Evolutionary conservation across 2,113 vertebrate genomes (phyloP).

Genomic region (Centropus unirufus): DNA sequence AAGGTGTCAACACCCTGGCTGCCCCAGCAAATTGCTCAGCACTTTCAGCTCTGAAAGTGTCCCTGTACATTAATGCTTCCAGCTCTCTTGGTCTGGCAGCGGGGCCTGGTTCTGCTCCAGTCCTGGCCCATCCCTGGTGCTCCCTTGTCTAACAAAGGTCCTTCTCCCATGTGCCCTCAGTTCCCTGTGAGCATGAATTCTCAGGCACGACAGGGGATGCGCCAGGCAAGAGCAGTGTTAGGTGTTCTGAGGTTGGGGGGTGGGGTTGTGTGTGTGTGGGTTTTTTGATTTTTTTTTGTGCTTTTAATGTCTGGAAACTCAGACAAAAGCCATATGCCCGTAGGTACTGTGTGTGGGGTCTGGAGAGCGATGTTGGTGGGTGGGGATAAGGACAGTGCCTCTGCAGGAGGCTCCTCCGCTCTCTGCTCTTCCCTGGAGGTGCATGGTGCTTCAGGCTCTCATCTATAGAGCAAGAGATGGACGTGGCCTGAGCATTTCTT

Average conservation of each 20-base stretch:
- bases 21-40: not conserved
- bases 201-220: accelerated
- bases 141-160: accelerated
- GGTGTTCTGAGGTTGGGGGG: not conserved
- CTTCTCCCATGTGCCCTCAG: accelerated
- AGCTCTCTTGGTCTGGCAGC: not conserved
- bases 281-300: not conserved
- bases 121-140: not conserved
- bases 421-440: no score
- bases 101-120: not conserved
- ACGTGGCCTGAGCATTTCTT: not conserved
- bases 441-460: not conserved
- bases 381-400: no score
- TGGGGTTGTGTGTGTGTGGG: no score
- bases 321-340: not conserved
- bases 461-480: not conserved
- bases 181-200: accelerated
- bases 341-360: not conserved
- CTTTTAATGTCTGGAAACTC: not conserved
- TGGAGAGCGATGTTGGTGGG: no score
- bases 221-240: not conserved
- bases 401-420: no score
- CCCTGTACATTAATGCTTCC: not conserved
- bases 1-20: constrained; percentile 33
- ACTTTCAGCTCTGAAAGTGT: not conserved